Evolutionary conservation across 2,888 invertebrate genomes (phyloP).

Genomic region (Baronia brevicornis): DNA sequence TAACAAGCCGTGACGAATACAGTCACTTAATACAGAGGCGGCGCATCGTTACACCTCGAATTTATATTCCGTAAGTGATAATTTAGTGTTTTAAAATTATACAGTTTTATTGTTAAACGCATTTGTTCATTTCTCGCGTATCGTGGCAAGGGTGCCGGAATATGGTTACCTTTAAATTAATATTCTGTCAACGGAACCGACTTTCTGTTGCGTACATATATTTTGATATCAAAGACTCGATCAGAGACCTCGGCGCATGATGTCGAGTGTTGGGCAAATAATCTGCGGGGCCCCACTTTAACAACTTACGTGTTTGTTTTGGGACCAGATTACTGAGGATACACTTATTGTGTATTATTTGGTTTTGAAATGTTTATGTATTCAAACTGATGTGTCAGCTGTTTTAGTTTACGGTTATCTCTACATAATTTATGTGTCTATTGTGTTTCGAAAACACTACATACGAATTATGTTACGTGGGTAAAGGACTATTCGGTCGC

Average conservation of each 20-base stretch:
- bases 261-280: conserved; percentile 16
- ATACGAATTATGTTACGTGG: no score
- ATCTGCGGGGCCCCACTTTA: conserved; percentile 1
- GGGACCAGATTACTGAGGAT: no score
- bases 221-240: conserved; percentile 54
- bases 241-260: conserved; percentile 38
- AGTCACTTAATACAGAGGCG: conserved; percentile 46
- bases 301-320: neutral
- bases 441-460: no score
- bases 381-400: no score
- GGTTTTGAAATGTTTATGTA: no score
- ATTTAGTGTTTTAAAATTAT: conserved; percentile 44
- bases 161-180: conserved; percentile 58
- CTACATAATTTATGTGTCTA: no score
- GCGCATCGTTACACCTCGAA: conserved; percentile 42
- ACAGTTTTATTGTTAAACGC: conserved; percentile 46
- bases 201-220: conserved; percentile 51
- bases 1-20: conserved; percentile 27
- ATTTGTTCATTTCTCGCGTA: conserved; percentile 49
- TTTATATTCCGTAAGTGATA: conserved; percentile 18
- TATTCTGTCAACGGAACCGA: conserved; percentile 62
- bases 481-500: no score
- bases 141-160: conserved; percentile 44
- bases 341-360: no score
- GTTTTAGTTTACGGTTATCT: no score